Percentiles rank a stretch among this genome's conserved stretches.
These are phyloP conservation scores for Callaeas wilsoni DNA, from an alignment of 2,113 vertebrate genomes.

Conservation along the genomic window DNA sequence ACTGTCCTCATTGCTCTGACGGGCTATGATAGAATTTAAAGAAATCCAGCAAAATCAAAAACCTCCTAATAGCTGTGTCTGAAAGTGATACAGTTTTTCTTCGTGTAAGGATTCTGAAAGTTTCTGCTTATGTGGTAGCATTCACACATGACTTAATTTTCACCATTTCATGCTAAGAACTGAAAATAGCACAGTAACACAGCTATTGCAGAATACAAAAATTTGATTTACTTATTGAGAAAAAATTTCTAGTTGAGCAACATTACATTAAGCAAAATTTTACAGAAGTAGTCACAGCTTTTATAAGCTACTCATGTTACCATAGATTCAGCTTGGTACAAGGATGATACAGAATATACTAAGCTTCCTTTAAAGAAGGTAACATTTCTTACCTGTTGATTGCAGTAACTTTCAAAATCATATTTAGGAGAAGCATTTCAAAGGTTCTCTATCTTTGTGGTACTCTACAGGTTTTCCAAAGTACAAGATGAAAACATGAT, in stretches of 20 bases:
- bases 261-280: neutral
- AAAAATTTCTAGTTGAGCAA: neutral
- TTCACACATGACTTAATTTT: neutral
- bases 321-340: neutral
- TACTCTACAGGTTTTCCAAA: neutral
- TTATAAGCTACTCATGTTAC: neutral
- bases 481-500: neutral
- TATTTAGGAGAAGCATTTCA: neutral
- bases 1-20: neutral
- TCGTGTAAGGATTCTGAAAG: neutral
- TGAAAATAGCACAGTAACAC: neutral
- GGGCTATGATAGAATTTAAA: conserved; percentile 27
- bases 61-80: neutral
- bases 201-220: neutral
- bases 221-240: neutral
- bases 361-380: neutral
- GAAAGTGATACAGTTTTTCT: neutral
- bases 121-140: neutral
- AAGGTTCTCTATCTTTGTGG: neutral
- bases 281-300: neutral
- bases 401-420: neutral
- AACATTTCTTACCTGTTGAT: neutral
- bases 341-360: neutral
- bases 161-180: neutral
- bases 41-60: neutral